Percentiles rank a stretch among this genome's conserved stretches.
Evolutionary conservation across 2,797 vertebrate genomes (phyloP).

Genomic region (Echeneis naucrates): DNA sequence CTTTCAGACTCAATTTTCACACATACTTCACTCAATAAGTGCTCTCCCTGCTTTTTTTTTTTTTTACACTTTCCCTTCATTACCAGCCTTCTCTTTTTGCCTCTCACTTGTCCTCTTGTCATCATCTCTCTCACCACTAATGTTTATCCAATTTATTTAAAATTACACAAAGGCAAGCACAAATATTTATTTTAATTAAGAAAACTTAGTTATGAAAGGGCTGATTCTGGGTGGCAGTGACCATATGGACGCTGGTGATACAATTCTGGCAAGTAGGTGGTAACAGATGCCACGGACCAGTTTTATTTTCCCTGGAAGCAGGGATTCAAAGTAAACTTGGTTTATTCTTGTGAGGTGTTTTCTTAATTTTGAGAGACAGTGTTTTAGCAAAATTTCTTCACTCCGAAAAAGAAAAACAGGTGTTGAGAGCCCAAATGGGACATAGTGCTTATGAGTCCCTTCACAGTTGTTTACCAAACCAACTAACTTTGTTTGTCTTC

Average conservation of each 20-base stretch:
- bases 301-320: constrained; percentile 71
- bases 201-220: constrained; percentile 63
- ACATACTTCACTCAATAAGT: constrained; percentile 71
- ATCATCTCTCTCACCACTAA: constrained; percentile 35
- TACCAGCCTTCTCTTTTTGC: constrained; percentile 54
- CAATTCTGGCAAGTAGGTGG: constrained; percentile 64
- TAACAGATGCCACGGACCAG: constrained; percentile 76
- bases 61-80: constrained; percentile 68
- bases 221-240: constrained; percentile 68
- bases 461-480: constrained; percentile 57
- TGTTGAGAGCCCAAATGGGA: constrained; percentile 64
- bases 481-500: constrained; percentile 54
- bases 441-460: constrained; percentile 48
- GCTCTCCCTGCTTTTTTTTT: constrained; percentile 68
- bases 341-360: constrained; percentile 62
- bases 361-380: constrained; percentile 62
- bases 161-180: constrained; percentile 62
- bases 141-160: constrained; percentile 64
- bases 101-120: constrained; percentile 46
- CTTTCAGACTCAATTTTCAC: constrained; percentile 75
- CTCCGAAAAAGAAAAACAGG: constrained; percentile 67
- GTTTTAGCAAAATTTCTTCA: constrained; percentile 52
- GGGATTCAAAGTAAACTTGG: constrained; percentile 63
- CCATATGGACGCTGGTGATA: constrained; percentile 78
- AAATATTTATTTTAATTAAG: constrained; percentile 78